phyloP scores from a whole-genome alignment of 2,113 vertebrate genomes.

The Jacana jacana region DNA sequence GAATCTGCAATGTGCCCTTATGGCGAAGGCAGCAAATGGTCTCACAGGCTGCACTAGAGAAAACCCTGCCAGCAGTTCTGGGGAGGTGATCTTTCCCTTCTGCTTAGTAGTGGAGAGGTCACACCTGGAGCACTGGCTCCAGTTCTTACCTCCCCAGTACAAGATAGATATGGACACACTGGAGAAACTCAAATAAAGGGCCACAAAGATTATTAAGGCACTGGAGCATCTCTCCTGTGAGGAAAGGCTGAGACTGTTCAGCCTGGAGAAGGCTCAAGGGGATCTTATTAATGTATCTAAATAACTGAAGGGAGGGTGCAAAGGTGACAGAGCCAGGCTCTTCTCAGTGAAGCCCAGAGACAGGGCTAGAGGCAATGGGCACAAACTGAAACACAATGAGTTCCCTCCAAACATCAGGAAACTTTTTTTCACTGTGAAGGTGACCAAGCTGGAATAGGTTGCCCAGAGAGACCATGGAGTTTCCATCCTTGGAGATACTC shows the following conservation, averaged over 20 bases:
- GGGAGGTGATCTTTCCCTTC: background rate
- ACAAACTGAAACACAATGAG: background rate
- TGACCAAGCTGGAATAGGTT: background rate
- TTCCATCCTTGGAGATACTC: background rate
- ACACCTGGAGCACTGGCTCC: background rate
- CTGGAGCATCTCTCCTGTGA: background rate
- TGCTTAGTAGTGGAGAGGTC: background rate
- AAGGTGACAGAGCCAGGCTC: background rate
- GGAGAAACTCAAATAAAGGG: background rate
- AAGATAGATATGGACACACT: background rate
- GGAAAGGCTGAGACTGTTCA: background rate
- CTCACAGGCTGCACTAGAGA: background rate
- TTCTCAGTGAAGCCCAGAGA: background rate
- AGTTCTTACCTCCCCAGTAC: background rate
- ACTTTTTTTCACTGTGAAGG: background rate
- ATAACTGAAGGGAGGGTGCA: background rate
- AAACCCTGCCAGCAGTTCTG: background rate
- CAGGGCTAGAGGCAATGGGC: background rate
- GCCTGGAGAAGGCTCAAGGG: background rate
- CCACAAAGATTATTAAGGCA: background rate
- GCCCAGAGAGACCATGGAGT: background rate
- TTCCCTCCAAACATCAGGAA: background rate
- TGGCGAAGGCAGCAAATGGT: rapidly evolving
- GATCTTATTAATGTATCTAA: background rate
- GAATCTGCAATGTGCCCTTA: background rate